Evolutionary conservation across 1,140 invertebrate species (phyloP).

Genomic region (Ostrea denselamellosa): DNA sequence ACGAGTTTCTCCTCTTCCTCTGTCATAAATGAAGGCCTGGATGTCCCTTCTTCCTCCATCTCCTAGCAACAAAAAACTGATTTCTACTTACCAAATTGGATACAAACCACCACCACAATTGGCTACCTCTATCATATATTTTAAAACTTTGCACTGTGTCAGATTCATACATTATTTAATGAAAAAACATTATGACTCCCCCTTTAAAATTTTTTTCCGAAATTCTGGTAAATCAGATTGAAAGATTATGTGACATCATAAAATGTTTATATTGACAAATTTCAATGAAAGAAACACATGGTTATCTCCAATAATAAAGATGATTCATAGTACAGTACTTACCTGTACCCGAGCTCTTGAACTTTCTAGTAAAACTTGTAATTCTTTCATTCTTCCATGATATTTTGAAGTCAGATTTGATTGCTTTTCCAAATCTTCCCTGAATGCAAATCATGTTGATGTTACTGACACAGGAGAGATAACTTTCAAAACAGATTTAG

Average conservation of each 20-base stretch:
- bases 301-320: no score
- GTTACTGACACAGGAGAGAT: neutral
- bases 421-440: constrained; percentile 67
- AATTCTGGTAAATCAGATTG: no score
- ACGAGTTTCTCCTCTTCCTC: constrained; percentile 66
- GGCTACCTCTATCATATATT: no score
- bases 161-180: no score
- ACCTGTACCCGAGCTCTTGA: constrained; percentile 73
- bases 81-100: neutral
- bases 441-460: constrained; percentile 50
- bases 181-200: no score
- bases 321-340: neutral
- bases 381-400: constrained; percentile 69
- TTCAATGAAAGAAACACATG: no score
- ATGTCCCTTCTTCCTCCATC: constrained; percentile 60
- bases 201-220: no score
- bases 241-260: no score
- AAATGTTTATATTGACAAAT: no score
- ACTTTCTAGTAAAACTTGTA: constrained; percentile 73
- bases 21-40: constrained; percentile 41
- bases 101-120: no score
- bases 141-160: no score
- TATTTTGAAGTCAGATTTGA: constrained; percentile 64
- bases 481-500: neutral
- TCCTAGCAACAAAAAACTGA: constrained; percentile 59